Base-by-base conservation (phyloP, 2,113 vertebrate species). In the Perca schrenkii region DNA sequence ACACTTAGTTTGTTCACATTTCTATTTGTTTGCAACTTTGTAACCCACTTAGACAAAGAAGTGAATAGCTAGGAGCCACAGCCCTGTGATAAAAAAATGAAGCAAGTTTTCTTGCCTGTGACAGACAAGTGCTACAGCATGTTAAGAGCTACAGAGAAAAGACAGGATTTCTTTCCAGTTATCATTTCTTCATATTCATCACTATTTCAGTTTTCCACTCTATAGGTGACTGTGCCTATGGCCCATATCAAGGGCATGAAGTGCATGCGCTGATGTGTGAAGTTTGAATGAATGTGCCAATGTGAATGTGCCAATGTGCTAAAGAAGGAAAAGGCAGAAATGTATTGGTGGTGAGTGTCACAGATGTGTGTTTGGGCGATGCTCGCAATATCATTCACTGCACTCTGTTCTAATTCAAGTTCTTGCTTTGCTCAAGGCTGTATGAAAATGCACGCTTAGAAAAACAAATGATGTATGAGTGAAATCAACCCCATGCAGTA, bases 391-490 rank as follows among this genome's bases (percentile, higher is more conserved):
- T 79, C 52, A 52, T 67, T 53, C 3, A 21, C 19, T 47, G 47
- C 16, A 43, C 52, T 62, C 49, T 75, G 61, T 85, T 86, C 83
- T 57, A 53, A 78, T 74, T 69, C 80, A 80, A 0, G 0, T n/a
- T 49, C 54, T 79, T 65, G 46, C 62, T 73, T 65, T 56, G 74
- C 88, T 82, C 43, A 82, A 73, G 78, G 82, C 84, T 86, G 34
- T 77, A 68, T 86, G 80, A 49, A 88, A 85, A 91, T 74, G 28
- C 31, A 28, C 12, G 14, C 66, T 76, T 80, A 67, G 53, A 65
- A 79, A 82, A 87, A 83, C 87, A 88, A 91, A 90, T 78, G 22
- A 84, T 76, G 85, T 70, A 17, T 25, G 62, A 90, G 46, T 46
- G 64, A 78, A 83, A 75, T 78, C 28, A 70, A 46, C n/a, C 68